Conservation (phyloP, 2,797 vertebrate genomes). For the Thunnus albacares region DNA sequence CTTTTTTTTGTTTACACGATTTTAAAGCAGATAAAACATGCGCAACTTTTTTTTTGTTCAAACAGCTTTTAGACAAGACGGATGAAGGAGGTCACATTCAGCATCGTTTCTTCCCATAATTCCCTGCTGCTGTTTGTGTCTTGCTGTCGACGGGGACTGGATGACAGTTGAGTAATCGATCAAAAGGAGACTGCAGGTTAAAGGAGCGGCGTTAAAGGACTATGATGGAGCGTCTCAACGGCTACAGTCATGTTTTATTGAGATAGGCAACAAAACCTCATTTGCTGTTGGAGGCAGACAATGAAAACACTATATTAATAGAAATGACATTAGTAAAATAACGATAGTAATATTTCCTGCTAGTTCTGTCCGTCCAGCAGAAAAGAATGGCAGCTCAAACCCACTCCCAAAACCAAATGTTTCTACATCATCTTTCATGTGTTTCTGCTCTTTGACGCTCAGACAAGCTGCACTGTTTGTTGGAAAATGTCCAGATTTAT, state of each 20-base stretch:
- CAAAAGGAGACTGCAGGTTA: background rate
- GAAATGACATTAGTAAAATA: background rate
- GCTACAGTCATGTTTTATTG: too few species aligned
- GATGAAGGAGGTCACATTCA: background rate
- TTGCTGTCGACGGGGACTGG: background rate
- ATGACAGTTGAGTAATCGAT: background rate
- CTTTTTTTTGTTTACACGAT: background rate
- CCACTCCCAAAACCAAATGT: background rate
- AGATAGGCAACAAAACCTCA: slow-evolving; percentile 10
- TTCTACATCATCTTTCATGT: background rate
- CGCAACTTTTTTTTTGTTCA: background rate
- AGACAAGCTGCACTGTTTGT: too few species aligned
- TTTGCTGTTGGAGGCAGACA: slow-evolving; percentile 2
- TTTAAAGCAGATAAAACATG: background rate
- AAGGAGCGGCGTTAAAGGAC: background rate
- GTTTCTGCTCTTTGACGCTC: slow-evolving; percentile 14
- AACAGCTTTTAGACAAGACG: background rate
- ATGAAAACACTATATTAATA: background rate
- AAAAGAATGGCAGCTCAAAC: background rate
- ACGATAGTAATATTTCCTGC: background rate
- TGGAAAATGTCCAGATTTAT: too few species aligned
- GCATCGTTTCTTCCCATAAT: background rate
- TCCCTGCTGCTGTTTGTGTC: background rate
- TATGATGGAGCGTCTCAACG: too few species aligned
- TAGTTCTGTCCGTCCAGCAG: background rate